Evolutionary conservation across 2,113 vertebrate genomes (phyloP), one percentile per base, ranked within the genome.

Genomic region (Scortum barcoo): DNA sequence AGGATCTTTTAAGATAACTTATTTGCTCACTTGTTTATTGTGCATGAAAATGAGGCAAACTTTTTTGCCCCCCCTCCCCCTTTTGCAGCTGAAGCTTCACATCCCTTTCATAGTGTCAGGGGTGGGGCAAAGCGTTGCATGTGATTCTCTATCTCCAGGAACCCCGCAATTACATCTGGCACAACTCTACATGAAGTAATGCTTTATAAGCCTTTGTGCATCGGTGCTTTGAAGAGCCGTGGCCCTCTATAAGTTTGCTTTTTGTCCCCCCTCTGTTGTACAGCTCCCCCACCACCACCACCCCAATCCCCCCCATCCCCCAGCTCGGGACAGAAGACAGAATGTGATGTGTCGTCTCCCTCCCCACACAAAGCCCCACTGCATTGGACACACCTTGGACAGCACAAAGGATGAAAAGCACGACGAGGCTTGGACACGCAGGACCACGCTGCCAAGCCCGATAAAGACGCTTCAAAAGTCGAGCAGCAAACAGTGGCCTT

Each of bases 311-410:
- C 78, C 86, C 88, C 74, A 71, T 74, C 83, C 83, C 88, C 90
- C 88, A 87, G 69, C 76, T 76, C 74, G 83, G 92, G 93, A 95
- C 93, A 93, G 92, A 93, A 93, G 92, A 94, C 93, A 93, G 91
- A 95, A 95, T 96, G 93, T 83, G 91, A 94, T 95, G 94, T 94
- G 94, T 94, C 89, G 84, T 93, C 92, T 91, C 90, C 86, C 85
- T 90, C 77, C 54, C 69, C 76, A 82, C 94, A 95, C 94, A 95
- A 95, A 95, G 94, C 86, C 91, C 86, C 89, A 89, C 90, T 91
- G 91, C 94, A 95, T 95, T 95, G 95, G 95, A 95, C 94, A 95
- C 95, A 95, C 95, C 95, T 95, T 95, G 93, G 92, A 92, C 89
- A 84, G 83, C 93, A 95, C 93, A 95, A 95, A 95, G 90, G 95